Evolutionary conservation across 2,113 vertebrate genomes (phyloP).

Genomic region (Nothoprocta pentlandii): DNA sequence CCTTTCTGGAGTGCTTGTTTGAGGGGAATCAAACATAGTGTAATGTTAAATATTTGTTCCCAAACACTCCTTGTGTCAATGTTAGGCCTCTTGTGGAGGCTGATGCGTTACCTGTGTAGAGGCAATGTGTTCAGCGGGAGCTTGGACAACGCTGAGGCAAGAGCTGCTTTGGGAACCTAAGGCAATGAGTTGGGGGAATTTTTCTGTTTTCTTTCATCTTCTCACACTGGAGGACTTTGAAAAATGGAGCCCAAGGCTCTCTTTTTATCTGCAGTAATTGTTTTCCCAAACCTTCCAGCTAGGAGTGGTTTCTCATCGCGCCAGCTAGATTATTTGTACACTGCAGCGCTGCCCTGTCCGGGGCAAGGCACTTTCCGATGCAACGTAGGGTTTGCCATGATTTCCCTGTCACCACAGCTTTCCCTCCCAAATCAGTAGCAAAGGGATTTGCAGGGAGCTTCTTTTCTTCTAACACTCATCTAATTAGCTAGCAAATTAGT

Average conservation of each 20-base stretch:
- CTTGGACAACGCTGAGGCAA: rapidly evolving
- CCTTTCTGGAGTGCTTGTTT: background rate
- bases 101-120: rapidly evolving
- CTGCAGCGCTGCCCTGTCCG: rapidly evolving
- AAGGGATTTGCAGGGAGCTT: background rate
- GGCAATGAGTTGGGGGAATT: background rate
- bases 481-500: conserved; percentile 39
- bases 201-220: background rate
- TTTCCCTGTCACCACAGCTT: background rate
- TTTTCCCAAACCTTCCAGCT: background rate
- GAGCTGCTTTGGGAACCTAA: rapidly evolving
- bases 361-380: background rate
- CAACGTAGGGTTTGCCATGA: background rate
- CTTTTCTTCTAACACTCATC: background rate
- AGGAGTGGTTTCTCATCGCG: background rate
- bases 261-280: background rate
- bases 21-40: background rate
- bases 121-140: rapidly evolving
- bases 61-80: rapidly evolving
- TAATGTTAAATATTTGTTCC: background rate
- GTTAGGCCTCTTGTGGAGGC: rapidly evolving
- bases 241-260: background rate
- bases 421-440: background rate
- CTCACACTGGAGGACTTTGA: background rate
- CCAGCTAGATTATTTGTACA: background rate